Evolutionary conservation across 1,140 invertebrate genomes (phyloP).

Genomic region (Orius insidiosus): DNA sequence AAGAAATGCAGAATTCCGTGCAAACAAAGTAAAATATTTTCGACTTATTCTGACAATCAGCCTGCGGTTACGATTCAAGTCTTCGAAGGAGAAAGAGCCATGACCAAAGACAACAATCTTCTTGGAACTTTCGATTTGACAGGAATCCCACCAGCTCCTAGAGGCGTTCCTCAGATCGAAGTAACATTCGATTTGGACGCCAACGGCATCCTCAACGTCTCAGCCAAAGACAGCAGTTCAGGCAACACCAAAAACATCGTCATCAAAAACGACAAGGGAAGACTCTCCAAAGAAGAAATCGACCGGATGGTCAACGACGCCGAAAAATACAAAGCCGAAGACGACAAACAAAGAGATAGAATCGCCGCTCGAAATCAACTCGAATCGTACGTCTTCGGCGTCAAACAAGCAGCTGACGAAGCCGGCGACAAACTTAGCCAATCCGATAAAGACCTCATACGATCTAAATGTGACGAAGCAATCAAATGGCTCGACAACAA

Average conservation of each 20-base stretch:
- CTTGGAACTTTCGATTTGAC: slow-evolving; percentile 59
- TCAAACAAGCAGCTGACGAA: slow-evolving; percentile 35
- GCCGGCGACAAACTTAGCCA: slow-evolving; percentile 1
- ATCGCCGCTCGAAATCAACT: slow-evolving; percentile 59
- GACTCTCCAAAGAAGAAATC: slow-evolving; percentile 78
- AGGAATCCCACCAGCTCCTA: slow-evolving; percentile 62
- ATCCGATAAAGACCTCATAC: slow-evolving; percentile 23
- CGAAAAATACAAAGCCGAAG: slow-evolving; percentile 33
- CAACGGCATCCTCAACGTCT: slow-evolving; percentile 65
- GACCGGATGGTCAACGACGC: slow-evolving; percentile 77
- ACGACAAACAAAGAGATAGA: slow-evolving; percentile 35
- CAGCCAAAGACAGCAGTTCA: slow-evolving; percentile 57
- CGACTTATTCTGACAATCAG: slow-evolving; percentile 49
- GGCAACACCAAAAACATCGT: slow-evolving; percentile 60
- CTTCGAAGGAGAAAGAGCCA: slow-evolving; percentile 62
- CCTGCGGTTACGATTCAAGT: slow-evolving; percentile 53
- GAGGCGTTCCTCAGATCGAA: slow-evolving; percentile 62
- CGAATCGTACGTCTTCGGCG: slow-evolving; percentile 65
- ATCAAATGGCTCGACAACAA: slow-evolving; percentile 45
- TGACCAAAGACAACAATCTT: slow-evolving; percentile 64
- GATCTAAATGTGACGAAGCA: slow-evolving; percentile 31
- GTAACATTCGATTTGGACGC: slow-evolving; percentile 64
- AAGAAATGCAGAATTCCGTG: slow-evolving; percentile 41
- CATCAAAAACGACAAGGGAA: slow-evolving; percentile 86
- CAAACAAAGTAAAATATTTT: slow-evolving; percentile 41